These are phyloP conservation scores for Xyrauchen texanus DNA, from an alignment of 2,113 vertebrate species.

Conservation along the genomic window DNA sequence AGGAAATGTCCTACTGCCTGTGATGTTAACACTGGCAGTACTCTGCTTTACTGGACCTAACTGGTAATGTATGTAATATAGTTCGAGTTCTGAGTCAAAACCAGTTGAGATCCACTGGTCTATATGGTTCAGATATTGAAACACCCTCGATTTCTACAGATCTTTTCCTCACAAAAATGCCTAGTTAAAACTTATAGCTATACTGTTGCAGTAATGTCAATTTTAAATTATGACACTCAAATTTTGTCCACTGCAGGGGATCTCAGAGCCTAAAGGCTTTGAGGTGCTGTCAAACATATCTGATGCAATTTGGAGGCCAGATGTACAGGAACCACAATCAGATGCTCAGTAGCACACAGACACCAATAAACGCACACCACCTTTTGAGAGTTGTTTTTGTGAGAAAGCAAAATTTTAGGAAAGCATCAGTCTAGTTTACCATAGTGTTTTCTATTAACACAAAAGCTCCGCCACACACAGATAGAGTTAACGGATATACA, in stretches of 20 bases:
- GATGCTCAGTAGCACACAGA: not conserved
- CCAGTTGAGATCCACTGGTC: too few relatives aligned
- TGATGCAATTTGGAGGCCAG: conserved; percentile 52
- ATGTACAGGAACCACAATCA: conserved; percentile 33
- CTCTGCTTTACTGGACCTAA: too few relatives aligned
- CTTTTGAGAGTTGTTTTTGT: conserved; percentile 1
- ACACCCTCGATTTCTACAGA: too few relatives aligned
- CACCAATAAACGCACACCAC: not conserved
- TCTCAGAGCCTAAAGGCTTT: conserved; percentile 1
- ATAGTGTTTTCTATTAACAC: not conserved
- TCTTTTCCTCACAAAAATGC: too few relatives aligned
- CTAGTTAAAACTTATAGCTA: too few relatives aligned
- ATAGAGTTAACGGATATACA: too few relatives aligned
- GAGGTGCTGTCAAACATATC: not conserved
- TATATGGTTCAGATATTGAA: too few relatives aligned
- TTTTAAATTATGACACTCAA: not conserved
- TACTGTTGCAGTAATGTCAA: too few relatives aligned
- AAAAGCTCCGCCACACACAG: not conserved
- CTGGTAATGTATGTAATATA: too few relatives aligned
- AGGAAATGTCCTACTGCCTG: too few relatives aligned
- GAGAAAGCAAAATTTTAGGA: conserved; percentile 15
- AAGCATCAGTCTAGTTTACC: not conserved
- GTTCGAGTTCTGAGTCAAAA: too few relatives aligned
- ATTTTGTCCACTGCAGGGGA: conserved; percentile 15
- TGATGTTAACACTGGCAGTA: too few relatives aligned